Percentiles rank a stretch among this genome's conserved stretches.
Evolutionary conservation across 2,888 invertebrate species (phyloP).

Genomic region (Tricholauxania praeusta): DNA sequence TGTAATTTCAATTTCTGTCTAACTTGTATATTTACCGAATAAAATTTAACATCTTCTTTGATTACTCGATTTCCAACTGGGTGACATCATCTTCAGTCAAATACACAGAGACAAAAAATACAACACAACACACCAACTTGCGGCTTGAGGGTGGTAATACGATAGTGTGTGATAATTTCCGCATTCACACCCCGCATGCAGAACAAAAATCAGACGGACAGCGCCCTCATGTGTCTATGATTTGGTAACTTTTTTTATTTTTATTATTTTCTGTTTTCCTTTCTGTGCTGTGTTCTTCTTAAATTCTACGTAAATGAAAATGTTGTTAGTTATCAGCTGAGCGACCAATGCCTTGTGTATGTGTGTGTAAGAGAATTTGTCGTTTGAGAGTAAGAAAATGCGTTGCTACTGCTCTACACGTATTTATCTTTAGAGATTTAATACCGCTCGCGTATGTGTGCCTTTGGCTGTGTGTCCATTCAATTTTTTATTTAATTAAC

Average conservation of each 20-base stretch:
- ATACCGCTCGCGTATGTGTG: too few relatives aligned
- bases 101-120: neutral
- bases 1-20: too few relatives aligned
- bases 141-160: neutral
- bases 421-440: too few relatives aligned
- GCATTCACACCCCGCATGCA: slow-evolving; percentile 34
- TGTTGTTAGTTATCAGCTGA: slow-evolving; percentile 17
- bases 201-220: neutral
- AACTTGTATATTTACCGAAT: neutral
- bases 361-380: neutral
- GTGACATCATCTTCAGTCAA: neutral
- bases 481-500: too few relatives aligned
- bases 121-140: neutral
- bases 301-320: slow-evolving; percentile 1
- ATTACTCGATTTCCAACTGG: slow-evolving; percentile 22
- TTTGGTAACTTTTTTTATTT: neutral
- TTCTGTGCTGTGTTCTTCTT: slow-evolving; percentile 3
- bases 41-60: slow-evolving; percentile 17
- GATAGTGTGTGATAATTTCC: slow-evolving; percentile 26
- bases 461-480: too few relatives aligned
- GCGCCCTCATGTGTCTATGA: slow-evolving; percentile 20
- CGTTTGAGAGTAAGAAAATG: too few relatives aligned
- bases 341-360: slow-evolving; percentile 25
- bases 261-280: slow-evolving; percentile 22
- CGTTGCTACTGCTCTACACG: too few relatives aligned